phyloP scores from a whole-genome alignment of 2,113 vertebrate genomes.

The Pipra filicauda region DNA sequence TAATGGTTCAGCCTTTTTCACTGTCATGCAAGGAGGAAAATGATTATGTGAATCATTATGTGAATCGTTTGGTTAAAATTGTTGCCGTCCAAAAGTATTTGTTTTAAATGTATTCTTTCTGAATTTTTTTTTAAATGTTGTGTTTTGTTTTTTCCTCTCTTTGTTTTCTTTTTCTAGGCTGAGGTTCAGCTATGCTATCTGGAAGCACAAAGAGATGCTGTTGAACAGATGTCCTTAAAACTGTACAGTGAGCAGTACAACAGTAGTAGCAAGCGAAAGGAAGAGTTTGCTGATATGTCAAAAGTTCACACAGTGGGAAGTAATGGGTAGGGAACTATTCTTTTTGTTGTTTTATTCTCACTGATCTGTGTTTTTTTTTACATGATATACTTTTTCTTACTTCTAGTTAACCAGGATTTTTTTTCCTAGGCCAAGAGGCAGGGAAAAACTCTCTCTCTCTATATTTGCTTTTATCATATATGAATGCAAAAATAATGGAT shows the following conservation, averaged over 20 bases:
- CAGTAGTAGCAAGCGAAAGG: slow-evolving; percentile 78
- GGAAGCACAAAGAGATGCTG: slow-evolving; percentile 86
- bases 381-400: slow-evolving; percentile 8
- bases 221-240: slow-evolving; percentile 92
- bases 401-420: slow-evolving; percentile 32
- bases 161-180: slow-evolving; percentile 76
- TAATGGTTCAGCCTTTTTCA: slow-evolving; percentile 7
- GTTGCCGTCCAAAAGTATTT: slow-evolving; percentile 23
- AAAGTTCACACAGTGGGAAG: slow-evolving; percentile 85
- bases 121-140: slow-evolving; percentile 13
- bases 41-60: not conserved
- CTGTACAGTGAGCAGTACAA: slow-evolving; percentile 86
- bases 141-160: not conserved
- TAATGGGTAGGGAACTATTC: slow-evolving; percentile 76
- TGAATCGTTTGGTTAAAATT: not conserved
- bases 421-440: not conserved
- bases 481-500: not conserved
- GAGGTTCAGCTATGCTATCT: slow-evolving; percentile 82
- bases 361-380: slow-evolving; percentile 64
- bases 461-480: not conserved
- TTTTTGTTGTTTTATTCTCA: slow-evolving; percentile 76
- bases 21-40: not conserved
- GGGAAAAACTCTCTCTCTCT: not conserved
- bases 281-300: slow-evolving; percentile 82
- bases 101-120: slow-evolving; percentile 61